phyloP scores from a whole-genome alignment of 2,797 vertebrate genomes.

The Micrastur ruficollis region DNA sequence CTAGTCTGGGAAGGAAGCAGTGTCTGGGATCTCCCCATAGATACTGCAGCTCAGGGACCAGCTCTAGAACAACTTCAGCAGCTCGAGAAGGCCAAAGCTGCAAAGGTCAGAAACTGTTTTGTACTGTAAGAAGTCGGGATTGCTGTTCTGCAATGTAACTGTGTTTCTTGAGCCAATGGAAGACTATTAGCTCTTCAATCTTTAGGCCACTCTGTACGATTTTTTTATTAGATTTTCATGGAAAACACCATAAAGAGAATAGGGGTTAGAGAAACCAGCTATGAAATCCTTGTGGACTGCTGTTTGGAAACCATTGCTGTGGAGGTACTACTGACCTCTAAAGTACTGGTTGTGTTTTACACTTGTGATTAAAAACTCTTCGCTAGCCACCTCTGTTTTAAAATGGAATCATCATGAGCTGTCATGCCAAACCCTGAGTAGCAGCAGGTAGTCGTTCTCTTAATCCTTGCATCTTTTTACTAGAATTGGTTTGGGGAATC shows the following conservation, averaged over 20 bases:
- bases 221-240: neutral
- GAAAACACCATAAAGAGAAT: neutral
- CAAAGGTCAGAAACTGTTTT: slow-evolving; percentile 83
- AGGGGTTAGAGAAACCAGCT: neutral
- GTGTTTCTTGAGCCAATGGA: neutral
- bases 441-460: neutral
- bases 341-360: neutral
- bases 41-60: slow-evolving; percentile 87
- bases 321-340: neutral
- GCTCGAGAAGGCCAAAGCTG: slow-evolving; percentile 93
- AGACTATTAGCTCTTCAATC: neutral
- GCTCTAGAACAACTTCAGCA: slow-evolving; percentile 97
- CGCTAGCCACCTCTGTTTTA: neutral
- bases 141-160: neutral
- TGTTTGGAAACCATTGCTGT: neutral
- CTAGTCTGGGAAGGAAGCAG: slow-evolving; percentile 96
- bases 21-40: slow-evolving; percentile 97
- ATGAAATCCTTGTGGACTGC: neutral
- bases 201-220: neutral
- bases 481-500: neutral
- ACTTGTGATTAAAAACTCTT: neutral
- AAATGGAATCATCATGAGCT: neutral
- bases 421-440: neutral
- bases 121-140: slow-evolving; percentile 23
- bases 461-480: neutral